A percentile compares a stretch with the other conserved stretches of the same genome.
These are phyloP conservation scores for Erythrolamprus reginae DNA, from an alignment of 2,113 vertebrate genomes.

Conservation along the genomic window DNA sequence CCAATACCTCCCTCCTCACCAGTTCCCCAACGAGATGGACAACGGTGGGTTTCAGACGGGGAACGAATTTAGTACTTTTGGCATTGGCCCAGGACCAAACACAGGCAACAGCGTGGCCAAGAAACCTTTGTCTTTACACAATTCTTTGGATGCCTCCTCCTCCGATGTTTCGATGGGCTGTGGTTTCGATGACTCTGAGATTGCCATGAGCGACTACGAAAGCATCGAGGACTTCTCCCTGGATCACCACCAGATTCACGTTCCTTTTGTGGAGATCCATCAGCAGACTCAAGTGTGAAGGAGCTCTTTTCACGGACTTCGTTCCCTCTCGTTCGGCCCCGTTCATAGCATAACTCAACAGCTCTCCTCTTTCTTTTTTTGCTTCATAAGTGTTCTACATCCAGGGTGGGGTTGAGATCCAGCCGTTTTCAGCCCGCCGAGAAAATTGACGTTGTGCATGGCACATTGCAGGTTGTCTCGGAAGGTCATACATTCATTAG, in stretches of 20 bases:
- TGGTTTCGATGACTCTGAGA: conserved; percentile 79
- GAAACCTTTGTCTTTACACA: conserved; percentile 70
- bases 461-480: conserved; percentile 36
- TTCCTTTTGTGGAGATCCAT: conserved; percentile 79
- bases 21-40: conserved; percentile 77
- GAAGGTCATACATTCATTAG: conserved; percentile 28
- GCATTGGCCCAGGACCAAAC: conserved; percentile 58
- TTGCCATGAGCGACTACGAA: conserved; percentile 82
- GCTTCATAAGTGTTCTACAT: conserved; percentile 51
- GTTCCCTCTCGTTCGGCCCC: conserved; percentile 30
- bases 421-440: conserved; percentile 47
- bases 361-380: conserved; percentile 1
- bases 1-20: conserved; percentile 94
- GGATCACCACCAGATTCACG: conserved; percentile 67
- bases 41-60: conserved; percentile 53
- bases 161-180: conserved; percentile 78
- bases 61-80: conserved; percentile 76
- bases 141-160: conserved; percentile 80
- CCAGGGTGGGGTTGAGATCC: conserved; percentile 47
- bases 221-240: conserved; percentile 80
- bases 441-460: conserved; percentile 42
- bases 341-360: conserved; percentile 39
- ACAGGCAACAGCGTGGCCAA: conserved; percentile 70
- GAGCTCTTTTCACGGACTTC: neutral
- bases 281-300: conserved; percentile 93